A percentile compares a stretch with the other conserved stretches of the same genome.
Evolutionary conservation across 2,113 vertebrate genomes (phyloP).

Genomic region (Elephantulus edwardii): DNA sequence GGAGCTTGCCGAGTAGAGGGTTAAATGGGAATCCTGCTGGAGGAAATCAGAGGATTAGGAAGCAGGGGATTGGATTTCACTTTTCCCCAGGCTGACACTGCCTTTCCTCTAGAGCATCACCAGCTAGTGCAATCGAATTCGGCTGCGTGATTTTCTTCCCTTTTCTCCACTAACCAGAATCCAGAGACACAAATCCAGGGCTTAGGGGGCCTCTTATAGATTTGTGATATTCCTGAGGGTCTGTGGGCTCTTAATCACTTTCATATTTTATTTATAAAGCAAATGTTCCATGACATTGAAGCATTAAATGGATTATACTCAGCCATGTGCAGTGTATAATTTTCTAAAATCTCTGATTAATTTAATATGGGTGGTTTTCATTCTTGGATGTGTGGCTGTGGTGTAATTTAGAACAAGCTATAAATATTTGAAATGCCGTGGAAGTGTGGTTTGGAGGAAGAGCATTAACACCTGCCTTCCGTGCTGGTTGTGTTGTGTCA

Average conservation of each 20-base stretch:
- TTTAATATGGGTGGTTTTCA: constrained; percentile 69
- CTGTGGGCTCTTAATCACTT: constrained; percentile 64
- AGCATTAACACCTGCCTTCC: constrained; percentile 63
- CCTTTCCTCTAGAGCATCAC: constrained; percentile 54
- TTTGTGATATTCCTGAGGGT: constrained; percentile 58
- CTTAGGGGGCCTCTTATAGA: constrained; percentile 55
- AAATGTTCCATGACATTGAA: constrained; percentile 72
- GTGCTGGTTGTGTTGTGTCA: constrained; percentile 40
- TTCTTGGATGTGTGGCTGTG: constrained; percentile 67
- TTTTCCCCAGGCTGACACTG: constrained; percentile 45
- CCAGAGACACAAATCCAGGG: constrained; percentile 61
- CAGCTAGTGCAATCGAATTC: constrained; percentile 17
- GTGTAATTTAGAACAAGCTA: constrained; percentile 69
- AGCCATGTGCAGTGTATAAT: constrained; percentile 66
- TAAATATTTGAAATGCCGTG: constrained; percentile 65
- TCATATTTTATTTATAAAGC: constrained; percentile 77
- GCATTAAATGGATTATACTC: constrained; percentile 73
- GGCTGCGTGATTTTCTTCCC: constrained; percentile 25
- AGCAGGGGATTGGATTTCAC: constrained; percentile 46
- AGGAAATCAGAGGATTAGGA: constrained; percentile 38
- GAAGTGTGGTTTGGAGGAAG: constrained; percentile 51
- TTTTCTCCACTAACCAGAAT: constrained; percentile 57
- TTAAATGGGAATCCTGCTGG: constrained; percentile 45
- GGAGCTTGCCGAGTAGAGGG: neutral
- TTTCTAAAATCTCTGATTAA: constrained; percentile 75